Evolutionary conservation across 2,888 invertebrate genomes (phyloP).

Genomic region (Chironomus tentans): DNA sequence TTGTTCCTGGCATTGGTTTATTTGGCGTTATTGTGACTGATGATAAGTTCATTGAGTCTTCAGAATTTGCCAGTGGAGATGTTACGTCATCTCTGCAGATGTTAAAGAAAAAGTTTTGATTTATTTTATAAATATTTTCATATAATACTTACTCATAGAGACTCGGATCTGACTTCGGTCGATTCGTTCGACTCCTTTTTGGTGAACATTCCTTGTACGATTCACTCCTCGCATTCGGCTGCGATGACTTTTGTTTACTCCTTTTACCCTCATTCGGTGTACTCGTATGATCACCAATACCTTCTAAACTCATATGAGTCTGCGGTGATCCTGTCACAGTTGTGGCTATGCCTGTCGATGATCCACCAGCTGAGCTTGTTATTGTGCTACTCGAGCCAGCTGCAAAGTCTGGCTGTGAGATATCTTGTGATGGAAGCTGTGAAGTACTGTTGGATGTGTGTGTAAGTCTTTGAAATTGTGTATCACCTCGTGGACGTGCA

Average conservation of each 20-base stretch:
- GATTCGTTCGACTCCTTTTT: slow-evolving; percentile 55
- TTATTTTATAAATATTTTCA: too few species aligned
- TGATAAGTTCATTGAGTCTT: slow-evolving; percentile 16
- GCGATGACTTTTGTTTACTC: slow-evolving; percentile 14
- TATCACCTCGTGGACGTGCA: slow-evolving; percentile 17
- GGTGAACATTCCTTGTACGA: slow-evolving; percentile 62
- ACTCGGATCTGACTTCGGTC: slow-evolving; percentile 73
- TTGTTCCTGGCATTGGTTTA: slow-evolving; percentile 31
- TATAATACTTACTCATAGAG: slow-evolving; percentile 35
- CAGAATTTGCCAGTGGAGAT: slow-evolving; percentile 24
- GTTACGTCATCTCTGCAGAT: slow-evolving; percentile 27
- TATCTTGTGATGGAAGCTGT: slow-evolving; percentile 14
- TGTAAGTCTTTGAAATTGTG: slow-evolving; percentile 10
- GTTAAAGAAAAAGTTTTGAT: too few species aligned
- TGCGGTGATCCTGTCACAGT: slow-evolving; percentile 1
- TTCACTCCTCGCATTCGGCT: slow-evolving; percentile 42
- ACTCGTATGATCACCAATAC: not conserved
- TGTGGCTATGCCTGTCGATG: not conserved
- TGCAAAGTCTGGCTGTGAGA: slow-evolving; percentile 7
- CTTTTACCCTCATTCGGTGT: slow-evolving; percentile 2
- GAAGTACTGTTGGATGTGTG: slow-evolving; percentile 16
- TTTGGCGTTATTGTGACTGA: slow-evolving; percentile 30
- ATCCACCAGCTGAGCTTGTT: slow-evolving; percentile 6
- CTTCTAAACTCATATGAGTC: not conserved
- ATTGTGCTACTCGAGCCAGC: slow-evolving; percentile 16